Evolutionary conservation across 2,797 vertebrate species (phyloP).

Genomic region (Gobio occitaniae): DNA sequence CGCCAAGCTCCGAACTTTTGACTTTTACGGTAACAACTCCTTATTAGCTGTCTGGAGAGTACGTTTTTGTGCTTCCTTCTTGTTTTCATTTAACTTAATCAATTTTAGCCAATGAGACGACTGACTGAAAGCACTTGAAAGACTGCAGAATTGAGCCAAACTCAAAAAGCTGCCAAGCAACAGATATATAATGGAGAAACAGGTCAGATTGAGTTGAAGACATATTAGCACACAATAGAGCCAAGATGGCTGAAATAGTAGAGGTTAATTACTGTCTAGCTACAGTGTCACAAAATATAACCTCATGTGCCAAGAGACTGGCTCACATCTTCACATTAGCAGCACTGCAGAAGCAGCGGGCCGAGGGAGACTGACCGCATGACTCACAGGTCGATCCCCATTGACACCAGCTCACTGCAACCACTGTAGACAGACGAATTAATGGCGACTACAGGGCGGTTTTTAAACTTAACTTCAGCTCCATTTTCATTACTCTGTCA

Average conservation of each 20-base stretch:
- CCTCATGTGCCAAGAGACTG: slow-evolving; percentile 16
- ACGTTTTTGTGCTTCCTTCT: not conserved
- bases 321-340: slow-evolving; percentile 53
- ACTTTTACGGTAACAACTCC: slow-evolving; percentile 2
- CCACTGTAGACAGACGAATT: not conserved
- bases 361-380: slow-evolving; percentile 66
- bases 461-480: not conserved
- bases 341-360: slow-evolving; percentile 57
- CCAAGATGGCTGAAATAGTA: slow-evolving; percentile 24
- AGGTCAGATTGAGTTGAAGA: slow-evolving; percentile 8
- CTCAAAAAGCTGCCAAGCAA: slow-evolving; percentile 27
- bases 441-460: not conserved
- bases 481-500: not conserved
- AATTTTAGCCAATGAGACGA: not conserved
- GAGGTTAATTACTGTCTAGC: slow-evolving; percentile 44
- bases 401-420: not conserved
- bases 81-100: slow-evolving; percentile 16
- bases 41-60: not conserved
- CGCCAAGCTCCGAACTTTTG: not conserved
- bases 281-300: slow-evolving; percentile 13
- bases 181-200: slow-evolving; percentile 1
- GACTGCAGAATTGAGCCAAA: slow-evolving; percentile 15
- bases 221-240: not conserved
- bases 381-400: not conserved
- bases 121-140: slow-evolving; percentile 16